Evolutionary conservation across 2,888 invertebrate species (phyloP).

Genomic region (Diarsia rubi): DNA sequence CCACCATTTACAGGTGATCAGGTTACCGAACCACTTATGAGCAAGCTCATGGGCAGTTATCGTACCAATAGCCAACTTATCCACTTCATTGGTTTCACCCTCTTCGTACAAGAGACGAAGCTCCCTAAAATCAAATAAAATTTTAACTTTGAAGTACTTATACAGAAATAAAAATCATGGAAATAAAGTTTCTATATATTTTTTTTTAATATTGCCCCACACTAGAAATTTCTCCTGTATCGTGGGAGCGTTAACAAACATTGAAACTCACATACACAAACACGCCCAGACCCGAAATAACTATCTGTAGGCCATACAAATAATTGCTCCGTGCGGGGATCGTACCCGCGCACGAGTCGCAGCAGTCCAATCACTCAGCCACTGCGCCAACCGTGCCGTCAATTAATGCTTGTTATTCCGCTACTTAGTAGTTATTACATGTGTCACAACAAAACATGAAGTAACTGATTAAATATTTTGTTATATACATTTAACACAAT

Average conservation of each 20-base stretch:
- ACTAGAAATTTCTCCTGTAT: no score
- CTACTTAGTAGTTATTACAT: constrained; percentile 1
- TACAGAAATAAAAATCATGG: background rate
- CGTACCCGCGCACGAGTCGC: no score
- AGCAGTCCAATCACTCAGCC: no score
- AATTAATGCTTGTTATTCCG: background rate
- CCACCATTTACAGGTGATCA: constrained; percentile 94
- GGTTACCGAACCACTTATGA: constrained; percentile 96
- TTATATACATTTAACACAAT: background rate
- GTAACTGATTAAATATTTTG: background rate
- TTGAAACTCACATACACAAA: no score
- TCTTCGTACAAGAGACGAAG: constrained; percentile 84
- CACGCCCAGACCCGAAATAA: no score
- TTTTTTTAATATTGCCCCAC: no score
- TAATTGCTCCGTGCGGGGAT: no score
- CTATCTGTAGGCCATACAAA: no score
- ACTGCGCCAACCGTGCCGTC: no score
- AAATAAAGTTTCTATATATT: background rate
- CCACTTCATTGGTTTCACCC: constrained; percentile 82
- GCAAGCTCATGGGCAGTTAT: constrained; percentile 91
- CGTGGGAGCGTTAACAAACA: no score
- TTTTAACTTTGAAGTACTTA: background rate
- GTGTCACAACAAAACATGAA: background rate
- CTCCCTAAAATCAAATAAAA: constrained; percentile 77
- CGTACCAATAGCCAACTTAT: constrained; percentile 87